Percentiles rank a stretch among this genome's conserved stretches.
These are phyloP conservation scores for Acleris emargana DNA, from an alignment of 2,888 invertebrate species.

Conservation along the genomic window DNA sequence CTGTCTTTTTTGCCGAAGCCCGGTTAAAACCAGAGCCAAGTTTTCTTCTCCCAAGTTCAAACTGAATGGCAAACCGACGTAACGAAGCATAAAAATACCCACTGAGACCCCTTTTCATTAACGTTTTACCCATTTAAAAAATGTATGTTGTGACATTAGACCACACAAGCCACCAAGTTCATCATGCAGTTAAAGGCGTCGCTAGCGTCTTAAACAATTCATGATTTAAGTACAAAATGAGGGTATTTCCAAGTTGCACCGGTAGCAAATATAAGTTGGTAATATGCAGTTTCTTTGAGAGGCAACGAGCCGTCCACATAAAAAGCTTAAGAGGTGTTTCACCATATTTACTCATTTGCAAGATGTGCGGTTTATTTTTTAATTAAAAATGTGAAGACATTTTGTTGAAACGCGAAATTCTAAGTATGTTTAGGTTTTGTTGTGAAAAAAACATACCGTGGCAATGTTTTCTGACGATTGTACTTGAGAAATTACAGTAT, in stretches of 20 bases:
- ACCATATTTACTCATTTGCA: constrained; percentile 18
- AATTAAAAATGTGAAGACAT: constrained; percentile 1
- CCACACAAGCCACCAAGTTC: constrained; percentile 7
- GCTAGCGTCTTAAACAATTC: neutral
- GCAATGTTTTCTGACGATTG: no score
- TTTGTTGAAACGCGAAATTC: constrained; percentile 3
- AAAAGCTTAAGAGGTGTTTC: constrained; percentile 29
- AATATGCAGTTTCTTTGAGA: constrained; percentile 19
- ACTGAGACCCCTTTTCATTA: constrained; percentile 35
- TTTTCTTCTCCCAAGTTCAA: neutral
- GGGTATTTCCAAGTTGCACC: constrained; percentile 6
- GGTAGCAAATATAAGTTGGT: constrained; percentile 14
- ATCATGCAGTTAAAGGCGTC: neutral
- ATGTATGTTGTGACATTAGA: constrained; percentile 8
- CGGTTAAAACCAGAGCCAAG: no score
- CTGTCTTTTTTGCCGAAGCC: no score
- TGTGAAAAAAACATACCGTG: no score
- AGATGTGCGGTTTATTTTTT: constrained; percentile 20
- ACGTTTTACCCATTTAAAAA: constrained; percentile 33
- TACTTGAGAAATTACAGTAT: no score
- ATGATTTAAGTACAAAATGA: neutral
- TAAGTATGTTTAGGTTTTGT: no score
- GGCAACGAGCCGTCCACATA: constrained; percentile 23
- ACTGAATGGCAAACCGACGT: constrained; percentile 20
- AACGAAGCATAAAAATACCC: constrained; percentile 33